Evolutionary conservation across 1,140 invertebrate species (phyloP), one percentile per base, ranked within the genome.

Genomic region (Diprion similis): DNA sequence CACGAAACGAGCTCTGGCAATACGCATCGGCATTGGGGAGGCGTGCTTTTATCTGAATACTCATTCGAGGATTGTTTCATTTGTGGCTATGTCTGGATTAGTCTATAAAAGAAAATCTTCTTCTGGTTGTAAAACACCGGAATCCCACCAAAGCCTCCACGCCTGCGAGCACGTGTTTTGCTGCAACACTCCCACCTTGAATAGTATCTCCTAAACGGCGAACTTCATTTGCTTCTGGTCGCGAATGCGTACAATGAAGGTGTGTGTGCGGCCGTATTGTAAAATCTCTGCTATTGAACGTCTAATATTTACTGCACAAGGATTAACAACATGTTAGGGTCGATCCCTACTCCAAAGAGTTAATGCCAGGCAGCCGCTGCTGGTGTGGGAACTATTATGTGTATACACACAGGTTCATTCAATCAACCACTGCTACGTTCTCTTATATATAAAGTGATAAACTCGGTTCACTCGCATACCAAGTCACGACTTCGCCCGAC

Each of bases 371-470:
- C 51, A 59, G 51, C n/a, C 11, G 51, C 6, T 59, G 51, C 8
- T 17, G 51, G 51, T 59, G 51, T 59, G 11, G 51, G 51, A 15
- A 15, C 51, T 17, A 9, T 59, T 59, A 59, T 13, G 51, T 59
- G 51, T 15, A 8, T 17, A 59, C 51, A 59, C 51, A 59, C 51
- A 17, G 11, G 6, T 59, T 9, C 51, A 59, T 59, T 17, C 51
- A 59, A 59, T 59, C 51, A 59, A 59, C 51, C 51, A 59, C 51
- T 15, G 11, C 51, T 8, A 59, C 51, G 6, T 59, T 59, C 51
- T 8, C 51, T 59, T 59, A 59, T 59, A 59, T 59, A 59, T 59
- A 59, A 59, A 59, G 51, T 59, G 51, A 59, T 59, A 59, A 15
- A 59, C 51, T 13, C 51, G 51, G 51, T 59, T 59, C 51, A 17